Percentiles rank a stretch among this genome's conserved stretches.
phyloP scores from a whole-genome alignment of 2,797 vertebrate species.

The Orestias chungarensis region DNA sequence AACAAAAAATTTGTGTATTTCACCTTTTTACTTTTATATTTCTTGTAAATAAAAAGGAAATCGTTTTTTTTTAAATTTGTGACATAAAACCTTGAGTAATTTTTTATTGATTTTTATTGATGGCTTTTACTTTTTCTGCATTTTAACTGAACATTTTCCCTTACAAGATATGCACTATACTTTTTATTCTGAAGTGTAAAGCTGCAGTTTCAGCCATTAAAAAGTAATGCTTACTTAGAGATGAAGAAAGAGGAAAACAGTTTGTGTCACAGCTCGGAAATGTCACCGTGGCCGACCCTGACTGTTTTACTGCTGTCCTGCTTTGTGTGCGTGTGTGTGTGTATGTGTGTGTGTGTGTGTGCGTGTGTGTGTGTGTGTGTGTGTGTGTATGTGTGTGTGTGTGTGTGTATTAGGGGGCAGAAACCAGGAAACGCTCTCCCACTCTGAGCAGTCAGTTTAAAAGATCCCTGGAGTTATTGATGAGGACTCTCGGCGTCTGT shows the following conservation, averaged over 20 bases:
- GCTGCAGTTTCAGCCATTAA: neutral
- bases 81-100: too few species aligned
- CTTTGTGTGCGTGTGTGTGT: conserved; percentile 31
- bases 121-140: neutral
- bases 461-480: conserved; percentile 95
- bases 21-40: too few species aligned
- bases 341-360: too few species aligned
- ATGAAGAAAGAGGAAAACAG: conserved; percentile 34
- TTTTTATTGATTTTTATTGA: neutral
- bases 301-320: conserved; percentile 32
- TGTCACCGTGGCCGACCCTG: conserved; percentile 40
- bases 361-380: conserved; percentile 38
- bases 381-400: conserved; percentile 40
- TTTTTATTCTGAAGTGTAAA: neutral
- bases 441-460: conserved; percentile 99
- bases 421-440: conserved; percentile 98
- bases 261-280: conserved; percentile 47
- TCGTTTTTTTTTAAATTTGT: too few species aligned
- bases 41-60: too few species aligned
- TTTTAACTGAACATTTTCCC: too few species aligned
- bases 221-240: conserved; percentile 4
- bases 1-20: too few species aligned
- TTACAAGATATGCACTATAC: too few species aligned
- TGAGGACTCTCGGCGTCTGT: conserved; percentile 93
- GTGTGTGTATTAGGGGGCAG: conserved; percentile 83